Conservation (phyloP, 2,888 invertebrate species). For the Rotaria magnacalcarata region DNA sequence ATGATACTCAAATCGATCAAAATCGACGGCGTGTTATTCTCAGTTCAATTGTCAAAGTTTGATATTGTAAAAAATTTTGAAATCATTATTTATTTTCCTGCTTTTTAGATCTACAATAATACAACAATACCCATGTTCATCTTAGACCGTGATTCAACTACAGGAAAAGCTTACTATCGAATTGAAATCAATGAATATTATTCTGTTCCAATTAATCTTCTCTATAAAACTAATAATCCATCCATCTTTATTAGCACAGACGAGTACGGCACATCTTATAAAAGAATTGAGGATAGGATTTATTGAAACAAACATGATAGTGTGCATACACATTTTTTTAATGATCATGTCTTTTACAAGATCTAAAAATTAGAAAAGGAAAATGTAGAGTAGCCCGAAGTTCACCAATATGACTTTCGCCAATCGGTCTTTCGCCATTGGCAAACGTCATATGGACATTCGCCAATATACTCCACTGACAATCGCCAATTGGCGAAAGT, state of each 20-base stretch:
- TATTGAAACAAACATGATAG: too few relatives aligned
- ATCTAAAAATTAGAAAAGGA: too few relatives aligned
- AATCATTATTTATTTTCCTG: background rate
- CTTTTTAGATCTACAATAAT: background rate
- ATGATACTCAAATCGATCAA: slow-evolving; percentile 5
- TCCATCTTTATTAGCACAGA: background rate
- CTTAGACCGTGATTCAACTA: background rate
- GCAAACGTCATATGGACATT: too few relatives aligned
- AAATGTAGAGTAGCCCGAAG: too few relatives aligned
- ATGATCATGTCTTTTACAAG: too few relatives aligned
- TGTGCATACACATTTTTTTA: too few relatives aligned
- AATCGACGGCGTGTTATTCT: background rate
- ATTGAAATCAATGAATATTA: slow-evolving; percentile 8
- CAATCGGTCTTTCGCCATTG: too few relatives aligned
- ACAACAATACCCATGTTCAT: background rate
- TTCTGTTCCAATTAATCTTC: background rate
- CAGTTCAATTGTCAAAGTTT: slow-evolving; percentile 7
- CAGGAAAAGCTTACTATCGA: background rate
- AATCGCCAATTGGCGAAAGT: too few relatives aligned
- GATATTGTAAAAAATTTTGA: background rate
- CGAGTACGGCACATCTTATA: background rate
- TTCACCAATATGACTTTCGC: too few relatives aligned
- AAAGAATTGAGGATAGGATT: too few relatives aligned
- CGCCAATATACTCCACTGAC: too few relatives aligned
- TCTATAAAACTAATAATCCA: background rate